Evolutionary conservation across 2,888 invertebrate genomes (phyloP).

Genomic region (Hybos culiciformis): DNA sequence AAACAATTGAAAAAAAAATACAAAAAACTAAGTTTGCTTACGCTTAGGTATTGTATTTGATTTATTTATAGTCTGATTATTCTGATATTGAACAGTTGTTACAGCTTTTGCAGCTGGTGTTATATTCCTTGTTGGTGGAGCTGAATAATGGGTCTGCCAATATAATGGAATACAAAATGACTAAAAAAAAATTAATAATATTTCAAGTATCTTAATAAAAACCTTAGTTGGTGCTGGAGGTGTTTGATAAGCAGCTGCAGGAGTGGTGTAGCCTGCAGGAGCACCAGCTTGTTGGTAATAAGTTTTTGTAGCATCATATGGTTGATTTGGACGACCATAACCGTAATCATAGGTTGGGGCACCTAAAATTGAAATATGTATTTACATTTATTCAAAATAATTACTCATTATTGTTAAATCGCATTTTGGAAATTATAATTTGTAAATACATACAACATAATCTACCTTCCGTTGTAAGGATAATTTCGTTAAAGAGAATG

Average conservation of each 20-base stretch:
- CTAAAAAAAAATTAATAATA: not conserved
- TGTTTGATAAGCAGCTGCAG: constrained; percentile 38
- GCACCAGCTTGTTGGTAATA: constrained; percentile 67
- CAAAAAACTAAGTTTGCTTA: constrained; percentile 30
- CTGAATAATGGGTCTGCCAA: constrained; percentile 35
- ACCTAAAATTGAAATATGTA: too few relatives aligned
- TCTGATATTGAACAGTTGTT: constrained; percentile 12
- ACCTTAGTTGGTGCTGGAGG: constrained; percentile 29
- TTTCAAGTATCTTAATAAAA: constrained; percentile 15
- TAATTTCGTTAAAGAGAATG: too few relatives aligned
- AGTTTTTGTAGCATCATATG: constrained; percentile 71
- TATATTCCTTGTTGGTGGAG: constrained; percentile 52
- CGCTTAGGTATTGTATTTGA: constrained; percentile 38
- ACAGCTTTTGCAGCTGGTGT: constrained; percentile 41
- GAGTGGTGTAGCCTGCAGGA: constrained; percentile 35
- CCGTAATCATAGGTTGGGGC: constrained; percentile 55
- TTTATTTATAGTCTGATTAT: constrained; percentile 18
- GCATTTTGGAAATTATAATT: too few relatives aligned
- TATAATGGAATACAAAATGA: not conserved
- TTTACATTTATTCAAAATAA: too few relatives aligned
- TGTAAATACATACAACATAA: too few relatives aligned
- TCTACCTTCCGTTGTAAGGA: too few relatives aligned
- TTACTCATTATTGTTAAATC: too few relatives aligned
- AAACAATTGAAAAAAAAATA: not conserved
- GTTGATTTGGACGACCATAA: constrained; percentile 50